Conservation (phyloP, 2,888 invertebrate species). For the Polydesmus complanatus region DNA sequence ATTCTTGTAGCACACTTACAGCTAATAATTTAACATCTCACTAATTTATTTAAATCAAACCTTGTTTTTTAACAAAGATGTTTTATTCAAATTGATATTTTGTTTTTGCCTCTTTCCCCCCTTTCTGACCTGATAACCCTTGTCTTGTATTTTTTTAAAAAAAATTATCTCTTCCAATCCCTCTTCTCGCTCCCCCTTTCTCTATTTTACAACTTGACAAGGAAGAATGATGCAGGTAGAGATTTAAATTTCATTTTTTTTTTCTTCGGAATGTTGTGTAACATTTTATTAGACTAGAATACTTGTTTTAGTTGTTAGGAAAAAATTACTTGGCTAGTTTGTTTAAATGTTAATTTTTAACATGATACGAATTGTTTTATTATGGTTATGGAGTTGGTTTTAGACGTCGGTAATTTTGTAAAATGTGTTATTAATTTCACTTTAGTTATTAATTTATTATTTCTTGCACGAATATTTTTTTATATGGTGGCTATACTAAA, state of each 20-base stretch:
- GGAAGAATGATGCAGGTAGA: slow-evolving; percentile 13
- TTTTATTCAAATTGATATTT: not conserved
- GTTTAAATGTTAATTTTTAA: not conserved
- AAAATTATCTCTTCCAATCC: slow-evolving; percentile 5
- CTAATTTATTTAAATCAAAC: too few species aligned
- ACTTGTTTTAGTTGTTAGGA: too few species aligned
- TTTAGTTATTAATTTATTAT: too few species aligned
- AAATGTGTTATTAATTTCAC: too few species aligned
- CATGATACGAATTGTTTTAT: not conserved
- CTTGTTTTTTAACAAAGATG: not conserved
- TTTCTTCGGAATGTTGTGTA: not conserved
- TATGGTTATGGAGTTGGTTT: not conserved
- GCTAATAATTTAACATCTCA: too few species aligned
- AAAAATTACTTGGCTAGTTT: too few species aligned
- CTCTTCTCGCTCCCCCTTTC: not conserved
- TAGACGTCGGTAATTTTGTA: too few species aligned
- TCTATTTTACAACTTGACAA: slow-evolving; percentile 3
- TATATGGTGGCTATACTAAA: too few species aligned
- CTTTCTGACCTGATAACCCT: not conserved
- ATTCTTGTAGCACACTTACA: too few species aligned
- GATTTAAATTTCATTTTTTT: not conserved
- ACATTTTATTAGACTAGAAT: too few species aligned
- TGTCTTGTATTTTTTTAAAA: too few species aligned
- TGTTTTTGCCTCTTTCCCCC: not conserved
- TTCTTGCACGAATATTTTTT: too few species aligned